These are phyloP conservation scores for Drosophila baimaii DNA, from an alignment of 1,140 invertebrate genomes.

Conservation along the genomic window DNA sequence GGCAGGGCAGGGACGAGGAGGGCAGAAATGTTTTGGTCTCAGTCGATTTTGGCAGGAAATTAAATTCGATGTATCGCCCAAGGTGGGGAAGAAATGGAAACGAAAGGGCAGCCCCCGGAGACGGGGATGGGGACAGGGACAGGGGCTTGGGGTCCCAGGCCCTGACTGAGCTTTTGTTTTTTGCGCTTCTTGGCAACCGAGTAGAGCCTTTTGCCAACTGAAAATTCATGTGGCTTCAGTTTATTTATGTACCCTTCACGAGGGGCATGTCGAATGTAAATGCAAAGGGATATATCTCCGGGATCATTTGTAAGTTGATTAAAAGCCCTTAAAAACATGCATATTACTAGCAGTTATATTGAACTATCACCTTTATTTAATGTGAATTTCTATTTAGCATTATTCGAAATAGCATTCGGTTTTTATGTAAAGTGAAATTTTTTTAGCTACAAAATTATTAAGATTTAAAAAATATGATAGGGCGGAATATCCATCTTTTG, in stretches of 20 bases:
- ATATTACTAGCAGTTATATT: too few species aligned
- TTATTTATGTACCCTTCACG: constrained; percentile 32
- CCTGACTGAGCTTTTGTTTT: constrained; percentile 69
- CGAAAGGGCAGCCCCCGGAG: background rate
- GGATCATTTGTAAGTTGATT: too few species aligned
- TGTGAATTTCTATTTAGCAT: too few species aligned
- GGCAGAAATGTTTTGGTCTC: constrained; percentile 31
- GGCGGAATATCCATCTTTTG: too few species aligned
- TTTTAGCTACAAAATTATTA: too few species aligned
- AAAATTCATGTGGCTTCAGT: constrained; percentile 80
- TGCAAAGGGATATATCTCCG: too few species aligned
- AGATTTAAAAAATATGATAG: too few species aligned
- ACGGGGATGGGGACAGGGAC: background rate
- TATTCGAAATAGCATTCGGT: too few species aligned
- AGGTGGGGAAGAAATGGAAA: constrained; percentile 31
- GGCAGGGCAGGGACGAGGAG: background rate
- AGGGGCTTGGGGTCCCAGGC: constrained; percentile 22
- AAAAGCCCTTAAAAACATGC: too few species aligned
- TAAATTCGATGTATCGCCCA: constrained; percentile 79
- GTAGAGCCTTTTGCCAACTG: constrained; percentile 57
- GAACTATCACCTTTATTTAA: too few species aligned
- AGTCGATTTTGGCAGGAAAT: constrained; percentile 82
- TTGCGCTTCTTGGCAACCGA: constrained; percentile 31
- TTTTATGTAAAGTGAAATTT: too few species aligned
- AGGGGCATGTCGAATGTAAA: background rate